Evolutionary conservation across 2,888 invertebrate species (phyloP).

Genomic region (Chalcis sispes): DNA sequence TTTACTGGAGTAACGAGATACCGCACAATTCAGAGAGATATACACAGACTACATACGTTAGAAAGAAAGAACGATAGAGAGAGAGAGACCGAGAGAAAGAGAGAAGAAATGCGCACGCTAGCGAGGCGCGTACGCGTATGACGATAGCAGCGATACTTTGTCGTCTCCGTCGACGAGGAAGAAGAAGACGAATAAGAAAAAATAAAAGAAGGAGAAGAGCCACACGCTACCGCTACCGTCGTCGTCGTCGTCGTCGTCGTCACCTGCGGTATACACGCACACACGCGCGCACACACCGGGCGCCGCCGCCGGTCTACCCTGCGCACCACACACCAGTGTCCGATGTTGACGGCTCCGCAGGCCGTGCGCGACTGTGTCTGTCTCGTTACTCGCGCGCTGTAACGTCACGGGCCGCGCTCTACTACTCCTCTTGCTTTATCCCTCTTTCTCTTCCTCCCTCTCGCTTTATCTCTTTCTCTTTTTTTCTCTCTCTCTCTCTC

Average conservation of each 20-base stretch:
- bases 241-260: background rate
- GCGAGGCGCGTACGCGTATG: no score
- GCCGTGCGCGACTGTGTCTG: constrained; percentile 69
- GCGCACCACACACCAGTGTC: constrained; percentile 12
- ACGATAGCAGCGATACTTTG: no score
- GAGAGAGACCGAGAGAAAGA: no score
- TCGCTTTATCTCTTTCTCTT: constrained; percentile 2
- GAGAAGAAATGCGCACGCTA: no score
- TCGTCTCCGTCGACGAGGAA: no score
- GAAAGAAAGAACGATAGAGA: no score
- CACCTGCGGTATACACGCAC: background rate
- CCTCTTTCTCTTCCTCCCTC: constrained; percentile 4
- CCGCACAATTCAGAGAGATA: no score
- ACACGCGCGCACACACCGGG: background rate
- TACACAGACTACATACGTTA: no score
- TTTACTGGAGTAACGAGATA: no score
- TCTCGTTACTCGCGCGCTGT: constrained; percentile 46
- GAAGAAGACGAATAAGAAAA: no score
- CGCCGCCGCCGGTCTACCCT: constrained; percentile 5
- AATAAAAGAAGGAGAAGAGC: background rate
- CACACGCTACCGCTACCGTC: background rate
- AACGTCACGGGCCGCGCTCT: constrained; percentile 44
- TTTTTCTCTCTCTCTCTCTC: constrained; percentile 29
- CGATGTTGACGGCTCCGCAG: constrained; percentile 69
- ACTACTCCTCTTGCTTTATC: background rate